Percentiles rank a stretch among this genome's conserved stretches.
Conservation (phyloP, 2,888 invertebrate genomes). For the Galeruca laticollis region DNA sequence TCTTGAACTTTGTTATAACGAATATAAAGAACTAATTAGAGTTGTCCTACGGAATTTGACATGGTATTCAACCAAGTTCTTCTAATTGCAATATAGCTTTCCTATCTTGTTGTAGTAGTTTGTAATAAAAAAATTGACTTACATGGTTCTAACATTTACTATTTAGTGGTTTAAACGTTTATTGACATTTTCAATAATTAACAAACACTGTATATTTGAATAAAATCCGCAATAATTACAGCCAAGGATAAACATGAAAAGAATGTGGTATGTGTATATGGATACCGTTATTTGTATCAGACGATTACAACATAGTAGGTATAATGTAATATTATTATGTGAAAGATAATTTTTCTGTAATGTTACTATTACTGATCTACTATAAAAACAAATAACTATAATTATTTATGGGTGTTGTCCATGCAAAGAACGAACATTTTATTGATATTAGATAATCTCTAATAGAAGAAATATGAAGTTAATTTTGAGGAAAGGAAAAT, state of each 20-base stretch:
- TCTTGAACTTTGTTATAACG: no score
- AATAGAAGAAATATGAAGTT: no score
- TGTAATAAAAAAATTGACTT: no score
- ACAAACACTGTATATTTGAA: slow-evolving; percentile 11
- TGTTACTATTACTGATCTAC: neutral
- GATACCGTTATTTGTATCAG: slow-evolving; percentile 29
- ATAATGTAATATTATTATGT: slow-evolving; percentile 25
- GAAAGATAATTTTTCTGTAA: slow-evolving; percentile 1
- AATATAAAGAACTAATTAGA: no score
- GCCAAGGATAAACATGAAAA: slow-evolving; percentile 15
- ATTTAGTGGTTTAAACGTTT: neutral
- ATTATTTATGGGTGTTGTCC: neutral
- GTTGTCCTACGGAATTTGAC: no score
- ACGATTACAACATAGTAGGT: slow-evolving; percentile 26
- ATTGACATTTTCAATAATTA: neutral
- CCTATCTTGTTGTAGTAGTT: no score
- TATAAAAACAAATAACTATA: neutral
- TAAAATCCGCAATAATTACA: slow-evolving; percentile 17
- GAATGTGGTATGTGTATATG: slow-evolving; percentile 6
- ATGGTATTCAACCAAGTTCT: no score
- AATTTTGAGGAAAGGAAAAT: no score
- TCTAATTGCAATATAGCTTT: no score
- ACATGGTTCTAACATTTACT: no score
- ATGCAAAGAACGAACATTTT: neutral
- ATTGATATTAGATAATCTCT: no score